Evolutionary conservation across 92 coral and sea anemone species (phyloP).

Genomic region (Desmophyllum pertusum): DNA sequence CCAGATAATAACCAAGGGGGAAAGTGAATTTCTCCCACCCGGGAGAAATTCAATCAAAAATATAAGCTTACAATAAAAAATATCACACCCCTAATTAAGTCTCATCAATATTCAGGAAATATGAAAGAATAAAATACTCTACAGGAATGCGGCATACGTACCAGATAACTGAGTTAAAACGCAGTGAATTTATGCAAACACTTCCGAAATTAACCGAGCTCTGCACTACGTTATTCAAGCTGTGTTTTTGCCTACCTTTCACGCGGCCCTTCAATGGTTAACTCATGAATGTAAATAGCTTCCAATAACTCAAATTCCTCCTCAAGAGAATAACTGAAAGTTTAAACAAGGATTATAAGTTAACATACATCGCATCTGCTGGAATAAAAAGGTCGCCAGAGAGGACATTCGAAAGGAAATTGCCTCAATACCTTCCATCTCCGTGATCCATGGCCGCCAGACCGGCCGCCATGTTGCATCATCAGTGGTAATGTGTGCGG

Average conservation of each 20-base stretch:
- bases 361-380: not conserved
- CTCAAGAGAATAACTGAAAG: slow-evolving; percentile 62
- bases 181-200: no score
- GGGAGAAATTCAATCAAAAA: no score
- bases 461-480: slow-evolving; percentile 25
- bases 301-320: slow-evolving; percentile 90
- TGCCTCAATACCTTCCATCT: slow-evolving; percentile 30
- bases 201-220: not conserved
- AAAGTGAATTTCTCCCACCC: no score
- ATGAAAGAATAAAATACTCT: no score
- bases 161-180: no score
- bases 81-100: no score
- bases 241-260: slow-evolving; percentile 63
- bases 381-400: no score
- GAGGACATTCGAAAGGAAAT: not conserved
- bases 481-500: not conserved
- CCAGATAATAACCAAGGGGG: no score
- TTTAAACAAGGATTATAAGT: not conserved
- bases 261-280: slow-evolving; percentile 67
- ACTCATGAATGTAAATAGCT: slow-evolving; percentile 95
- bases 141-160: no score
- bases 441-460: not conserved
- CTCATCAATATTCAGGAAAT: no score
- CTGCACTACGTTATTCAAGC: not conserved
- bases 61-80: no score